These are phyloP conservation scores for Himalopsyche tibetana DNA, from an alignment of 2,888 invertebrate species.

Conservation along the genomic window DNA sequence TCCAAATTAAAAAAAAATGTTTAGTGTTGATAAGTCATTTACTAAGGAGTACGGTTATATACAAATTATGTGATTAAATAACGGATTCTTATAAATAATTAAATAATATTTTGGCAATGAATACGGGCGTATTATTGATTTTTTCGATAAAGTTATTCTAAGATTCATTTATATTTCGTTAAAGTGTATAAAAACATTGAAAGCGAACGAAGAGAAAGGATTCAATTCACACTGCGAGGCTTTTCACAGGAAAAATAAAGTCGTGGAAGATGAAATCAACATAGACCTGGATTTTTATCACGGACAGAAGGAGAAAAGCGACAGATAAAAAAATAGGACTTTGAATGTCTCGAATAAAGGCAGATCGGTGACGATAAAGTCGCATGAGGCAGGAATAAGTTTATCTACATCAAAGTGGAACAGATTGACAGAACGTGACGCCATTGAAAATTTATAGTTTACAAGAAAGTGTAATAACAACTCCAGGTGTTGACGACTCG, in stretches of 20 bases:
- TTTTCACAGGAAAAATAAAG: neutral
- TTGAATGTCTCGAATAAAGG: constrained; percentile 39
- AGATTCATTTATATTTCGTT: no score
- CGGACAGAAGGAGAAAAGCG: neutral
- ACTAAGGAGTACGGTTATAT: no score
- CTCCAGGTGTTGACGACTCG: constrained; percentile 42
- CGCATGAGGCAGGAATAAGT: constrained; percentile 7
- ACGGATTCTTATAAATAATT: no score
- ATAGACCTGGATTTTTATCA: neutral
- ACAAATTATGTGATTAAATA: no score
- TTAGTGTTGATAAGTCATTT: no score
- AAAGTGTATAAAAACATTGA: no score
- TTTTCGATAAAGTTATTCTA: no score
- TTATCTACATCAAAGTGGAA: constrained; percentile 42
- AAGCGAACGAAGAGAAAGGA: neutral
- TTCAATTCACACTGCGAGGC: constrained; percentile 6
- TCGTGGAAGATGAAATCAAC: constrained; percentile 7
- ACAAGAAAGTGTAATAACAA: constrained; percentile 42
- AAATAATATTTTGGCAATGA: no score
- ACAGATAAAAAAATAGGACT: constrained; percentile 2
- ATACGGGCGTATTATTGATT: no score
- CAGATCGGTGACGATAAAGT: constrained; percentile 4
- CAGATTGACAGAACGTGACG: constrained; percentile 39
- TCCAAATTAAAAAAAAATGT: no score
- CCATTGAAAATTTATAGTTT: constrained; percentile 38